Conservation (phyloP, 2,888 invertebrate genomes). For the Aphodius sticticus region DNA sequence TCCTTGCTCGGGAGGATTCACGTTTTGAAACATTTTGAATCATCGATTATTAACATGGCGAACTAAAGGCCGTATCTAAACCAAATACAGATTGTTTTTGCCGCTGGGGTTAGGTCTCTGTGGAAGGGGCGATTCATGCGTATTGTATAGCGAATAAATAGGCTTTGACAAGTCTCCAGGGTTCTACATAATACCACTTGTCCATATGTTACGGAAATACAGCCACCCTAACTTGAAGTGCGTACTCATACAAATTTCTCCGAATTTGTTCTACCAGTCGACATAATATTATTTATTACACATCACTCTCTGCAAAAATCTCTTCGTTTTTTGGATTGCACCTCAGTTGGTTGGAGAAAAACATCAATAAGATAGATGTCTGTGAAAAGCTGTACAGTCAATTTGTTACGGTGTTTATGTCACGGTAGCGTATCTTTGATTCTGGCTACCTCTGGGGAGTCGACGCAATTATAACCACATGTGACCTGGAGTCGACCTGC, state of each 20-base stretch:
- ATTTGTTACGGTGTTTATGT: slow-evolving; percentile 36
- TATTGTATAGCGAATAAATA: slow-evolving; percentile 57
- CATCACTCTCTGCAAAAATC: too few species aligned
- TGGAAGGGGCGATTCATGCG: slow-evolving; percentile 49
- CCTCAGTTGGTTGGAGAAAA: background rate
- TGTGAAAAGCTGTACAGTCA: slow-evolving; percentile 21
- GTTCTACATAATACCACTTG: slow-evolving; percentile 61
- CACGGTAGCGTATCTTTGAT: slow-evolving; percentile 40
- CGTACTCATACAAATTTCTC: slow-evolving; percentile 18
- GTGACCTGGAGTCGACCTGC: slow-evolving; percentile 55
- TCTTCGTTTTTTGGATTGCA: too few species aligned
- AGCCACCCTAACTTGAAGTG: slow-evolving; percentile 42
- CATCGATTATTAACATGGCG: background rate
- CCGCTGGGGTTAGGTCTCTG: slow-evolving; percentile 35
- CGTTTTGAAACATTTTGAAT: background rate
- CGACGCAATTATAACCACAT: slow-evolving; percentile 61
- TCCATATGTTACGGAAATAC: slow-evolving; percentile 56
- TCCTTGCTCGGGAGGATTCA: background rate
- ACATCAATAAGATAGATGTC: slow-evolving; percentile 8
- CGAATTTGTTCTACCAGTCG: background rate
- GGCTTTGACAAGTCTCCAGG: slow-evolving; percentile 60
- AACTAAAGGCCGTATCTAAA: slow-evolving; percentile 39
- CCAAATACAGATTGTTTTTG: slow-evolving; percentile 46
- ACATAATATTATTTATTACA: background rate
- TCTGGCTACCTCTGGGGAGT: slow-evolving; percentile 49